Conservation (phyloP, 2,797 vertebrate species). For the Centropyge bicolor region DNA sequence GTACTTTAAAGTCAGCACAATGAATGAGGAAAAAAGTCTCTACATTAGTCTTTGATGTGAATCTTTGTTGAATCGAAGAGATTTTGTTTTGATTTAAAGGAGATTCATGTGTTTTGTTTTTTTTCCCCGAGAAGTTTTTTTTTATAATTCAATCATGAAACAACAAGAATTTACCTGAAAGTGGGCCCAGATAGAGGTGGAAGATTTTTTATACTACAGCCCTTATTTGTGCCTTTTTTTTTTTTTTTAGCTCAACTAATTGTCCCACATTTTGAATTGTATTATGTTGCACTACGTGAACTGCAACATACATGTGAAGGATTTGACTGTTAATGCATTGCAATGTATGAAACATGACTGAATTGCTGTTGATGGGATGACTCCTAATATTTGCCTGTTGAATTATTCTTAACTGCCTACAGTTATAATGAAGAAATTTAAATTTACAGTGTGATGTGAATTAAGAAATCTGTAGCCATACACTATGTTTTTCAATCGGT, state of each 20-base stretch:
- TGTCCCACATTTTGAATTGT: slow-evolving; percentile 20
- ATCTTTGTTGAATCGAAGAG: slow-evolving; percentile 2
- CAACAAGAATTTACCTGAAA: not conserved
- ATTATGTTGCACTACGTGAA: slow-evolving; percentile 15
- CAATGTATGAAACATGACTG: slow-evolving; percentile 31
- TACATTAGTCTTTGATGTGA: slow-evolving; percentile 12
- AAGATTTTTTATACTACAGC: slow-evolving; percentile 7
- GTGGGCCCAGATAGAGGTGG: slow-evolving; percentile 10
- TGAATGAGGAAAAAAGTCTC: not conserved
- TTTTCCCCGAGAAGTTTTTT: not conserved
- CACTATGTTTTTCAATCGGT: not conserved
- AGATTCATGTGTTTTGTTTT: not conserved
- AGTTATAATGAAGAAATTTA: not conserved
- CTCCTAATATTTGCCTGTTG: not conserved
- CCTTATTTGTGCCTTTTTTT: slow-evolving; percentile 12
- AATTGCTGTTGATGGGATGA: slow-evolving; percentile 20
- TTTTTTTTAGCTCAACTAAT: not conserved
- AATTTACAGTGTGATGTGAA: not conserved
- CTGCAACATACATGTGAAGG: slow-evolving; percentile 16
- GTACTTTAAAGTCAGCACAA: slow-evolving; percentile 12
- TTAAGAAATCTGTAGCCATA: not conserved
- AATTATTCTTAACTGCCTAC: slow-evolving; percentile 7
- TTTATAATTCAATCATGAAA: not conserved
- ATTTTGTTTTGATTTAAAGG: not conserved
- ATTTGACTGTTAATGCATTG: slow-evolving; percentile 9